A percentile compares a stretch with the other conserved stretches of the same genome.
Evolutionary conservation across 2,888 invertebrate species (phyloP).

Genomic region (Erannis defoliaria): DNA sequence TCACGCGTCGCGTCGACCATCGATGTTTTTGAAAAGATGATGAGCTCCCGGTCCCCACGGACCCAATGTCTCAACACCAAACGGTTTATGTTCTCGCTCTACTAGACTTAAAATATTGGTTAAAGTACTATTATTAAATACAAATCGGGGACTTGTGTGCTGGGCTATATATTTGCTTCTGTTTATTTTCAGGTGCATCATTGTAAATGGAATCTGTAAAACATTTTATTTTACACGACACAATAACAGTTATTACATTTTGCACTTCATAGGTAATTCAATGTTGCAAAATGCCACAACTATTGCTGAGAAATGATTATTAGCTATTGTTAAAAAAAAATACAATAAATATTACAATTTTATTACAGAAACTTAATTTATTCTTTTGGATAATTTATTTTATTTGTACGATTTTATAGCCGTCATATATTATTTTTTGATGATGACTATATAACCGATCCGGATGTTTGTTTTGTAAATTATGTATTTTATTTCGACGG

Average conservation of each 20-base stretch:
- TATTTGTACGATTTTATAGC: background rate
- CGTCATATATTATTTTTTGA: background rate
- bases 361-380: background rate
- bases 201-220: background rate
- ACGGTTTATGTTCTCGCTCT: too few species aligned
- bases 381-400: background rate
- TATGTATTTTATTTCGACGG: too few species aligned
- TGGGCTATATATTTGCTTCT: too few species aligned
- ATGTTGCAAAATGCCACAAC: background rate
- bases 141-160: too few species aligned
- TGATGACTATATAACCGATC: background rate
- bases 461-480: too few species aligned
- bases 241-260: background rate
- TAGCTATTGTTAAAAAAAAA: slow-evolving; percentile 15
- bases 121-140: too few species aligned
- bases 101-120: too few species aligned
- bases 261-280: background rate
- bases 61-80: too few species aligned
- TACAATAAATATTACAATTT: background rate
- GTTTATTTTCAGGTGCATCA: background rate
- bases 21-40: too few species aligned
- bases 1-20: too few species aligned
- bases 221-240: background rate
- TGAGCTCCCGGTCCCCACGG: too few species aligned
- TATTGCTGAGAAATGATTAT: background rate